Conservation (phyloP, 2,113 vertebrate genomes). For the Amblyopsis rosae region DNA sequence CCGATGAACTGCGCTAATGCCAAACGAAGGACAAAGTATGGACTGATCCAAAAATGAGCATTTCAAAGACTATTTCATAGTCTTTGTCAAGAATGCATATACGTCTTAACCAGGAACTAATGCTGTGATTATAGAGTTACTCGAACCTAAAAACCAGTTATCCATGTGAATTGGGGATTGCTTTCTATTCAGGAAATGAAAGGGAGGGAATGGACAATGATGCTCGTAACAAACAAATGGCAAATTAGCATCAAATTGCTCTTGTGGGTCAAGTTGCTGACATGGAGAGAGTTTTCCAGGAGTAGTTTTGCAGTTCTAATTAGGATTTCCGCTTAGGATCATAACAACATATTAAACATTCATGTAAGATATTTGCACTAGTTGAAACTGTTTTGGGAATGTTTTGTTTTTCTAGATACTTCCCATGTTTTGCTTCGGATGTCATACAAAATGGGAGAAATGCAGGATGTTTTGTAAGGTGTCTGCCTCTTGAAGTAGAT, state of each 20-base stretch:
- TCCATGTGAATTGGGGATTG: constrained; percentile 31
- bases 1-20: constrained; percentile 28
- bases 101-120: constrained; percentile 10
- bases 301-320: constrained; percentile 75
- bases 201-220: constrained; percentile 31
- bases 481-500: constrained; percentile 61
- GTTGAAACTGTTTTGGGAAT: constrained; percentile 67
- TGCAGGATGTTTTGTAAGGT: constrained; percentile 63
- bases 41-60: constrained; percentile 16
- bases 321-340: constrained; percentile 71
- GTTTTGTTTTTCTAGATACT: constrained; percentile 68
- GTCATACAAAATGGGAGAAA: constrained; percentile 61
- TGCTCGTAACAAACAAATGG: constrained; percentile 69
- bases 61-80: constrained; percentile 35
- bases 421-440: constrained; percentile 63
- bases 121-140: constrained; percentile 12
- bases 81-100: constrained; percentile 55
- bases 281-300: constrained; percentile 59
- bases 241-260: constrained; percentile 74
- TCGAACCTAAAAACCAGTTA: constrained; percentile 17
- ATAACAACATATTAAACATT: constrained; percentile 76
- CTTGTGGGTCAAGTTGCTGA: constrained; percentile 70
- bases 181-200: constrained; percentile 40
- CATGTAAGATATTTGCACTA: constrained; percentile 79
- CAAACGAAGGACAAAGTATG: constrained; percentile 26